Percentiles rank a stretch among this genome's conserved stretches.
Evolutionary conservation across 2,113 vertebrate species (phyloP).

Genomic region (Syrrhaptes paradoxus): DNA sequence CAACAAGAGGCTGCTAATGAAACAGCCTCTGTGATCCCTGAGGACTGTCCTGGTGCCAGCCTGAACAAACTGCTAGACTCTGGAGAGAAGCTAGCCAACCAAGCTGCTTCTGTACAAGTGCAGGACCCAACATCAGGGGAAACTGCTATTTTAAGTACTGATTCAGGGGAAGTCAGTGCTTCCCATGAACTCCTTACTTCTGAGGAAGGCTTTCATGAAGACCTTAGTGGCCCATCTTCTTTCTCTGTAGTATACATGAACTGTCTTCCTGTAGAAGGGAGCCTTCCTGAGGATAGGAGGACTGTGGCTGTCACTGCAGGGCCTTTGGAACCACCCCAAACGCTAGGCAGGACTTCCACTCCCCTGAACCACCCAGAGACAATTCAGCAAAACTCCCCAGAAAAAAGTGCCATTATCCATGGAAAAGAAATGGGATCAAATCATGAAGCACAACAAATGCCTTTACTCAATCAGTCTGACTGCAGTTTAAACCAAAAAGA

Average conservation of each 20-base stretch:
- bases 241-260: background rate
- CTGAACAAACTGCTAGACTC: background rate
- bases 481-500: background rate
- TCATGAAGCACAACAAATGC: background rate
- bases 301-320: background rate
- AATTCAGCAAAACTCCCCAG: background rate
- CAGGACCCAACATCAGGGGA: background rate
- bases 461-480: background rate
- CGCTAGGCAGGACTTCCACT: constrained; percentile 5
- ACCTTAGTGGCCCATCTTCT: background rate
- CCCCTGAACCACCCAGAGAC: constrained; percentile 35
- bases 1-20: background rate
- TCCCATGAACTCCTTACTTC: background rate
- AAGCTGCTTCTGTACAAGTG: background rate
- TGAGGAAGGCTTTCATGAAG: background rate
- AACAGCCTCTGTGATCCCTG: background rate
- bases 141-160: background rate
- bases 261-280: background rate
- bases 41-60: background rate
- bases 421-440: background rate
- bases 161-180: background rate
- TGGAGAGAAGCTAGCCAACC: background rate
- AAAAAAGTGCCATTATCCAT: background rate
- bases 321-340: background rate
- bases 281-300: background rate